Conservation (phyloP, 1,140 invertebrate genomes). For the Thaumetopoea pityocampa region DNA sequence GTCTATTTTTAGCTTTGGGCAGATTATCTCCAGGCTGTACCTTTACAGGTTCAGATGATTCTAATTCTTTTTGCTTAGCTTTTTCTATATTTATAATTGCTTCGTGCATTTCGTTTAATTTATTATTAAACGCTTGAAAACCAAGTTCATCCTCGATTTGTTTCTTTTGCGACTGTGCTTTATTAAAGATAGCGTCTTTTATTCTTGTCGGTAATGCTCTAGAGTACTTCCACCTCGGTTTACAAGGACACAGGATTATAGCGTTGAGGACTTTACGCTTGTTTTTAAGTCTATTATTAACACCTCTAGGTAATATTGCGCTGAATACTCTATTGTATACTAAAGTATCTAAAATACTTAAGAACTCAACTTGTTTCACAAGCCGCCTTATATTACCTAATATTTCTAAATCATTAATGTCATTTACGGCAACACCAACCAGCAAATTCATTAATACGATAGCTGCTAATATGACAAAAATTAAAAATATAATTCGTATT, state of each 20-base stretch:
- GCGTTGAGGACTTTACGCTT: constrained; percentile 41
- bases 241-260: constrained; percentile 45
- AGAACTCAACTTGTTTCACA: constrained; percentile 68
- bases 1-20: background rate
- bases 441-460: constrained; percentile 81
- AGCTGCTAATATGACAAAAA: constrained; percentile 78
- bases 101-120: constrained; percentile 52
- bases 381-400: constrained; percentile 70
- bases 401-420: constrained; percentile 78
- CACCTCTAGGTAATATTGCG: constrained; percentile 37
- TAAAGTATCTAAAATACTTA: constrained; percentile 60
- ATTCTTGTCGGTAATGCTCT: constrained; percentile 45
- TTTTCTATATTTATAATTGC: constrained; percentile 30
- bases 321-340: constrained; percentile 56
- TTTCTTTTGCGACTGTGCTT: constrained; percentile 50
- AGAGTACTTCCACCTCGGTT: constrained; percentile 45
- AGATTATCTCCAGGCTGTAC: background rate
- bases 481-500: constrained; percentile 76
- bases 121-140: constrained; percentile 37
- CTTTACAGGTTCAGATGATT: constrained; percentile 21
- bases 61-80: constrained; percentile 18
- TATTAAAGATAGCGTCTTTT: constrained; percentile 53
- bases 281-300: constrained; percentile 43
- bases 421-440: constrained; percentile 80
- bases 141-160: constrained; percentile 46